A percentile compares a stretch with the other conserved stretches of the same genome.
Evolutionary conservation across 2,888 invertebrate genomes (phyloP).

Genomic region (Proisotoma minuta): DNA sequence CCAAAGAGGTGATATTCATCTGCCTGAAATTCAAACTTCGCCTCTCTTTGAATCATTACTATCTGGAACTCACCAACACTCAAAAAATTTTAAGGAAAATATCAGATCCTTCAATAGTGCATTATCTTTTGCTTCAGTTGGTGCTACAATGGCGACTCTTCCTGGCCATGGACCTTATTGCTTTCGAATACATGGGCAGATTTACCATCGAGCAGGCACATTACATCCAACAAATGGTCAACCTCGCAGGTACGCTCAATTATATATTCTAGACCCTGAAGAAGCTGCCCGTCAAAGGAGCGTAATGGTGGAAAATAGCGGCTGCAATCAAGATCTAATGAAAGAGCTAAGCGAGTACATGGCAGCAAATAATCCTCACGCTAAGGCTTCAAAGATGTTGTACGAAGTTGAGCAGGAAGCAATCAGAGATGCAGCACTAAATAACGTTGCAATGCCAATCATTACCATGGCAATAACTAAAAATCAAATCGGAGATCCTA

Average conservation of each 20-base stretch:
- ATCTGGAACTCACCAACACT: neutral
- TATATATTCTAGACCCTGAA: conserved; percentile 27
- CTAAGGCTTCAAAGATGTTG: conserved; percentile 39
- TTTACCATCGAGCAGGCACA: conserved; percentile 24
- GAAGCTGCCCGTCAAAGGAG: conserved; percentile 10
- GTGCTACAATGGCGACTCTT: conserved; percentile 15
- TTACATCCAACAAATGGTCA: neutral
- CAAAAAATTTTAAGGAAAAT: conserved; percentile 7
- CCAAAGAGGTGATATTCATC: too few species aligned
- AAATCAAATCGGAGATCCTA: too few species aligned
- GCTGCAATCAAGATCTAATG: too few species aligned
- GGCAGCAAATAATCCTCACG: too few species aligned
- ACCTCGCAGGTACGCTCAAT: conserved; percentile 8
- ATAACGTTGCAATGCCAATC: too few species aligned
- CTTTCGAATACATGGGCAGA: conserved; percentile 39
- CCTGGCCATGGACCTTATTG: conserved; percentile 29
- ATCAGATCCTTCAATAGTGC: conserved; percentile 31
- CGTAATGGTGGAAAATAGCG: too few species aligned
- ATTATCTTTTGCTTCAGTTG: conserved; percentile 41
- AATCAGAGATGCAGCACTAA: conserved; percentile 4
- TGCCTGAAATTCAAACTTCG: too few species aligned
- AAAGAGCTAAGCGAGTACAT: too few species aligned
- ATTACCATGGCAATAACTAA: too few species aligned
- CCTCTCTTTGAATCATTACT: conserved; percentile 8
- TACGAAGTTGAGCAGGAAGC: conserved; percentile 27